Evolutionary conservation across 2,888 invertebrate genomes (phyloP).

Genomic region (Leptopilina drosophilae): DNA sequence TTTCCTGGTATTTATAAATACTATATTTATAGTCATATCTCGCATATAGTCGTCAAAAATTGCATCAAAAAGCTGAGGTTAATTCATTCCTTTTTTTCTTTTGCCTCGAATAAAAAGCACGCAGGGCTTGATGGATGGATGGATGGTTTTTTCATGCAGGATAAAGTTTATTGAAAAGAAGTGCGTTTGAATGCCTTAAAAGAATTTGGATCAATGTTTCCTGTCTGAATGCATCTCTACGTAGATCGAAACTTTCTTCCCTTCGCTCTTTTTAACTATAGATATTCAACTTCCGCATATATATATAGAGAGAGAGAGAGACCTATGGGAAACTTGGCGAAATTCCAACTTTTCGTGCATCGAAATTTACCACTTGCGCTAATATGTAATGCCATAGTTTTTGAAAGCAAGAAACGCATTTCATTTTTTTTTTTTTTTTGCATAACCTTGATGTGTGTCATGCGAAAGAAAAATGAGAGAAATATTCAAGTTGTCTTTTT

Average conservation of each 20-base stretch:
- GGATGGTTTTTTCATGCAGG: neutral
- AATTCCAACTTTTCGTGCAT: slow-evolving; percentile 60
- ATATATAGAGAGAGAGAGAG: slow-evolving; percentile 5
- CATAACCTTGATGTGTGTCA: slow-evolving; percentile 49
- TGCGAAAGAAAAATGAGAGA: slow-evolving; percentile 41
- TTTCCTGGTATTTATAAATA: no score
- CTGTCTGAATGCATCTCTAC: slow-evolving; percentile 32
- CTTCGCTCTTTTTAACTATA: slow-evolving; percentile 3
- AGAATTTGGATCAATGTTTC: slow-evolving; percentile 41
- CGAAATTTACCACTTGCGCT: slow-evolving; percentile 69
- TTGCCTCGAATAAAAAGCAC: no score
- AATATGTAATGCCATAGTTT: slow-evolving; percentile 62
- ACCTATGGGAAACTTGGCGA: slow-evolving; percentile 54
- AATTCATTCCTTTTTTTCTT: neutral
- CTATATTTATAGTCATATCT: no score
- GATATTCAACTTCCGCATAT: slow-evolving; percentile 40
- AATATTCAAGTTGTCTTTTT: slow-evolving; percentile 51
- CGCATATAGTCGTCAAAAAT: no score
- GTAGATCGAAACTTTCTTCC: slow-evolving; percentile 45
- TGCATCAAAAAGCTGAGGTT: no score
- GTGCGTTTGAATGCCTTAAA: slow-evolving; percentile 49
- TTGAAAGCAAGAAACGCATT: slow-evolving; percentile 67
- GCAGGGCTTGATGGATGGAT: no score
- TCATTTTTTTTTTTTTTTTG: slow-evolving; percentile 32
- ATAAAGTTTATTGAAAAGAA: slow-evolving; percentile 14